phyloP scores from a whole-genome alignment of 1,140 invertebrate species.

The Papilio polytes region DNA sequence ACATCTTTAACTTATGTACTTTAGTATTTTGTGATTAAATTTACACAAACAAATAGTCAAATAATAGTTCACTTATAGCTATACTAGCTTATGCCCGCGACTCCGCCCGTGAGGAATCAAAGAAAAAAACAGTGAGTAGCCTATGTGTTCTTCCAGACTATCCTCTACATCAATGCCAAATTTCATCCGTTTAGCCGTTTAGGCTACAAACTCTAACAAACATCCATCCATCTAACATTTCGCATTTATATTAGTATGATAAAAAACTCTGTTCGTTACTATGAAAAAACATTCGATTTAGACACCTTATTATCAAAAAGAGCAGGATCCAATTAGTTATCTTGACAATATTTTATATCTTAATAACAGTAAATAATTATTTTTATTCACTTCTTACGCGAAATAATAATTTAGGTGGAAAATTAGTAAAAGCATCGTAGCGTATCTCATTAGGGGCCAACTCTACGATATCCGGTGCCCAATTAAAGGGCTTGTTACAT shows the following conservation, averaged over 20 bases:
- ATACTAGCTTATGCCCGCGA: too few species aligned
- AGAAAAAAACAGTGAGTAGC: too few species aligned
- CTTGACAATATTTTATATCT: neutral
- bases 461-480: constrained; percentile 67
- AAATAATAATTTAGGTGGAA: constrained; percentile 41
- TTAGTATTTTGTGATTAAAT: neutral
- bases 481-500: constrained; percentile 70
- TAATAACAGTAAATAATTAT: neutral
- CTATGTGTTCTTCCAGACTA: too few species aligned
- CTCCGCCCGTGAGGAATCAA: too few species aligned
- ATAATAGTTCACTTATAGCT: too few species aligned
- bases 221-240: too few species aligned
- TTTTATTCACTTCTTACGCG: neutral
- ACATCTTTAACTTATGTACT: neutral
- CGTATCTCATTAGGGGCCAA: constrained; percentile 68
- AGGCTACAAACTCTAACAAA: too few species aligned
- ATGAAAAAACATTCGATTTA: neutral
- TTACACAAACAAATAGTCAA: too few species aligned
- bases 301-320: neutral
- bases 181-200: too few species aligned
- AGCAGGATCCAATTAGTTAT: neutral
- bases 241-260: too few species aligned
- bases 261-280: neutral
- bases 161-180: too few species aligned
- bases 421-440: constrained; percentile 58